Evolutionary conservation across 2,888 invertebrate species (phyloP), one percentile per base, ranked within the genome.

Genomic region (Atethmia centrago): DNA sequence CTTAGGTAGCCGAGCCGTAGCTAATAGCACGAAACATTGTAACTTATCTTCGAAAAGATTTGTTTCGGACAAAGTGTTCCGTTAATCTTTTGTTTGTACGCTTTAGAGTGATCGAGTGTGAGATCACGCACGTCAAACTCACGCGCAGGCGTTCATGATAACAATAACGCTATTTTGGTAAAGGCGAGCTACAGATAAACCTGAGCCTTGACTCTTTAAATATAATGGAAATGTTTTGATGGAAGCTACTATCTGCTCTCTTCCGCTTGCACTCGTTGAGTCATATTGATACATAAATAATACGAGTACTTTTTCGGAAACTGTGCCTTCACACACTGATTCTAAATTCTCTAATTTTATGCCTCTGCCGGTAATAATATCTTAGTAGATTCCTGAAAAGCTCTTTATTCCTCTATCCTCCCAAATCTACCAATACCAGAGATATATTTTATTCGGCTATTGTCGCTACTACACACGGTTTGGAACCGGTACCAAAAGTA

Each of bases 111-210:
- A 82, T 79, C 53, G 84, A 83, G 69, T 74, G 19, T 67, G 62
- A n/a, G n/a, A 85, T 82, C 85, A 85, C 79, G 84, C 85, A 82
- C 69, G 71, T 79, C 74, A 69, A 63, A 66, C 69, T 74, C 76
- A 83, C 65, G 79, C 74, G 71, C 74, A 67, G 51, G 49, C 36
- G 19, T 64, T n/a, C 40, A 65, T 72, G 81, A 80, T 85, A 83
- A 77, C 81, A 69, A 66, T 40, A 40, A 61, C 51, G 71, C 66
- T 83, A 73, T 73, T 81, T 77, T 61, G 12, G 75, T 68, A 31
- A 55, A 61, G n/a, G 42, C 28, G 19, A 59, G 36, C 45, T 64
- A 55, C 62, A 63, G 51, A 80, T 82, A 75, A 79, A 79, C 74
- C 64, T 59, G 45, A 40, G 55, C 42, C 75, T 79, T 36, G 31